Base-by-base conservation (phyloP, 2,888 invertebrate species). In the Eristalis arbustorum region DNA sequence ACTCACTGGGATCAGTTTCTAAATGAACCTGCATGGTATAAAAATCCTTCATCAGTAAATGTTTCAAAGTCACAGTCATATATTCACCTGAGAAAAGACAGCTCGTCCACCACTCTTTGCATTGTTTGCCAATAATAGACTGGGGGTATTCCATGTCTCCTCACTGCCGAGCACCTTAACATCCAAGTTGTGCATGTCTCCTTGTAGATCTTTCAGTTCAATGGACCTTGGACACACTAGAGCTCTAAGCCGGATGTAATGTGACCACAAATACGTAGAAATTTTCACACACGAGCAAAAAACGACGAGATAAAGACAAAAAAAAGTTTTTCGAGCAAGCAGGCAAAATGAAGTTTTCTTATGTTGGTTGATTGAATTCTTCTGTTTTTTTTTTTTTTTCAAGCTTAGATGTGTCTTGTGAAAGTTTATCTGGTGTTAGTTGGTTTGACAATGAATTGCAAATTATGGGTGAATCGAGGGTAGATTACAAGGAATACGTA, bases 121-220 rank as follows among this genome's bases (percentile, higher is more conserved):
- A 66, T 95, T 94, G 57, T 94, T 93, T 1, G 97, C 97, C 89
- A 96, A 93, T 77, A 97, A 93, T 75, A 97, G 93, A 84, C 97
- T 97, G 0, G 97, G 97, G 0, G 97, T 97, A 76, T 97, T 96
- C 97, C 97, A 97, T 0, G 97, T 97, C 91, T 97, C 97, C 90
- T 97, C 97, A 0, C 96, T 96, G 0, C 97, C 97, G 79, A 97
- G 93, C 34, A 97, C 95, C 90, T 96, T 95, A 8, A 97, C 96
- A 89, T 96, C 95, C 87, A 97, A 92, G 88, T 95, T 95, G 90
- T 97, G 96, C 69, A 89, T 88, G 61, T 94, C 94, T 0, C 94
- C 95, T 87, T 94, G 94, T 75, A 91, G 89, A 91, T 94, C 94
- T 89, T 92, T 92, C 88, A 94, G 91, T 91, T 94, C 93, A 89